Evolutionary conservation across 2,113 vertebrate species (phyloP), one percentile per base, ranked within the genome.

Genomic region (Phainopepla nitens): DNA sequence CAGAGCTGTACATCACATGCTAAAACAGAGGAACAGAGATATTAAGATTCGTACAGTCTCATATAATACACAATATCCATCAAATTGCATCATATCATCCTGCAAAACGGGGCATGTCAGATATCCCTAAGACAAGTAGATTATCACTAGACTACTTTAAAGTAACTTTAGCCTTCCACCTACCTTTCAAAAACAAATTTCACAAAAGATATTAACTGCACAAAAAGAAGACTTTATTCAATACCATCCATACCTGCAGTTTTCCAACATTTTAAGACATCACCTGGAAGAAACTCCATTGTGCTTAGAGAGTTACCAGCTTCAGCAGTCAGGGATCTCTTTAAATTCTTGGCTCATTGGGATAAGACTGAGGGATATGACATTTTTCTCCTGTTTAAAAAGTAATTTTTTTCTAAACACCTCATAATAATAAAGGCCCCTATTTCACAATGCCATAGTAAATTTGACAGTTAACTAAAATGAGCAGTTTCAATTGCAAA

Each of bases 391-490:
- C 69, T 77, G 36, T 68, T 92, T 82, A 86, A 95, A 79, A 71
- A 81, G 81, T 69, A 1, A 31, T 92, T 78, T 93, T 90, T 97
- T 91, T 77, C 58, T 89, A 93, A 96, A 91, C 79, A 89, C 76
- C 89, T 91, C 85, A 88, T 92, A 95, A 94, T 91, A 96, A 80
- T 91, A 95, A 91, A 96, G 89, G 47, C 13, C 35, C 42, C 13
- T 92, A 66, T 95, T 88, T 96, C 91, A 93, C 71, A 94, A 61
- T 13, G 22, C 93, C 9, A 2, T 57, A 93, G 87, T 90, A 93
- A 96, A 90, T 94, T 87, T 96, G 93, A 96, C 94, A 96, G 91
- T 96, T 95, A 96, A 96, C 82, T 96, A 97, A 97, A 96, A 94
- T 93, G 94, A 94, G 83, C 88, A 88, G 93, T 94, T 96, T 92